Conservation (phyloP, 2,797 vertebrate species). For the Aeoliscus strigatus region DNA sequence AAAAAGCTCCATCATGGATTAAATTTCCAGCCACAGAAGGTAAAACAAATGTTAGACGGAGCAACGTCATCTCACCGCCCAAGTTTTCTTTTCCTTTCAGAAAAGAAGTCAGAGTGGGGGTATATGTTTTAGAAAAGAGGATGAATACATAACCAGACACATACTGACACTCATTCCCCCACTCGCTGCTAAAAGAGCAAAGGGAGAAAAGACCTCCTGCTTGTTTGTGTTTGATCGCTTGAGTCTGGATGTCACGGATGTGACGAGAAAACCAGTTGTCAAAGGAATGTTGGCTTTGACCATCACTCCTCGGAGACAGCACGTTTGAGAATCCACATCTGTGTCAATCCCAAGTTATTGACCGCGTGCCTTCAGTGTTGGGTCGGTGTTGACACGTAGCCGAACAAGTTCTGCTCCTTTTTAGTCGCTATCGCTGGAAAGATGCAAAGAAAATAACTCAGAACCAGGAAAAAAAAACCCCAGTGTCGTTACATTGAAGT, state of each 20-base stretch:
- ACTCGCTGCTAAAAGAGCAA: constrained; percentile 11
- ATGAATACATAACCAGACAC: constrained; percentile 30
- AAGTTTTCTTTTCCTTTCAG: constrained; percentile 16
- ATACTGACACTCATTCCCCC: constrained; percentile 32
- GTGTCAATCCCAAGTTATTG: no score
- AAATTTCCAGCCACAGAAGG: constrained; percentile 31
- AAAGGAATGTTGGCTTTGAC: constrained; percentile 32
- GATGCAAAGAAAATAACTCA: no score
- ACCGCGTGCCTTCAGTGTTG: no score
- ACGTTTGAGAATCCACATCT: no score
- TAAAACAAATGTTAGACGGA: constrained; percentile 39
- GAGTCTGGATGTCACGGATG: constrained; percentile 41
- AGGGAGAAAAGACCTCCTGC: background rate
- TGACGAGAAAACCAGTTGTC: constrained; percentile 64
- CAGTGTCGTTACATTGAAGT: no score
- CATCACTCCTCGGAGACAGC: constrained; percentile 21
- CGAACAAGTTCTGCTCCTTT: no score
- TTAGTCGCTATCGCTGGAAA: no score
- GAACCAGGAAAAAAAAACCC: no score
- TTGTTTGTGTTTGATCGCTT: constrained; percentile 22
- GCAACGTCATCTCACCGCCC: constrained; percentile 23
- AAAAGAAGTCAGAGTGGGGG: background rate
- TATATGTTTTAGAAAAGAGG: constrained; percentile 8
- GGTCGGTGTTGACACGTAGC: no score
- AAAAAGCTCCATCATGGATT: constrained; percentile 41